phyloP scores from a whole-genome alignment of 2,113 vertebrate species.

The Zosterops pallidus region DNA sequence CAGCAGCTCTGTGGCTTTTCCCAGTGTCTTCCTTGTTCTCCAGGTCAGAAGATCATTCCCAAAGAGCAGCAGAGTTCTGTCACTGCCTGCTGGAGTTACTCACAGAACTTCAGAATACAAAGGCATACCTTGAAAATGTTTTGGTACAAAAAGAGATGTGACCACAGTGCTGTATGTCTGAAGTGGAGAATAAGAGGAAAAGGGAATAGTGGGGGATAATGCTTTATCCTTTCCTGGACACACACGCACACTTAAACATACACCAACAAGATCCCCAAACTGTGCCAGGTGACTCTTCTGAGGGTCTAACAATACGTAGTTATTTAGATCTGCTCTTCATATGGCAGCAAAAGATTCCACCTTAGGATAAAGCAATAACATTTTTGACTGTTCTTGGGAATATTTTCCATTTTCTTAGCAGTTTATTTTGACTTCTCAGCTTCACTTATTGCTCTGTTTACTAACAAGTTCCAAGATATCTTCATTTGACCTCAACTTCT shows the following conservation, averaged over 20 bases:
- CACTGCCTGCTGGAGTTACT: not conserved
- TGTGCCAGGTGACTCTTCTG: not conserved
- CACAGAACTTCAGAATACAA: not conserved
- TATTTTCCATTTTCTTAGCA: not conserved
- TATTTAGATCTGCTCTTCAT: not conserved
- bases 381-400: not conserved
- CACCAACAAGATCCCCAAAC: not conserved
- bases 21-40: not conserved
- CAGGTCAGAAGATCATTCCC: not conserved
- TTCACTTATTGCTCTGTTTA: not conserved
- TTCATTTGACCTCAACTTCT: not conserved
- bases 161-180: rapidly evolving
- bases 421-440: not conserved
- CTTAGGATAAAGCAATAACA: not conserved
- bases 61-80: not conserved
- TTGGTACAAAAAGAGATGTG: not conserved
- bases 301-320: not conserved
- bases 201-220: not conserved
- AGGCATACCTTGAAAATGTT: not conserved
- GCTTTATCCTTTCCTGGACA: not conserved
- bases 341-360: not conserved
- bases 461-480: not conserved
- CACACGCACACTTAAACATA: not conserved
- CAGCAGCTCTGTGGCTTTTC: not conserved
- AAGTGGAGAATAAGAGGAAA: not conserved